phyloP scores from a whole-genome alignment of 2,888 invertebrate genomes.

The Caenorhabditis sp. region DNA sequence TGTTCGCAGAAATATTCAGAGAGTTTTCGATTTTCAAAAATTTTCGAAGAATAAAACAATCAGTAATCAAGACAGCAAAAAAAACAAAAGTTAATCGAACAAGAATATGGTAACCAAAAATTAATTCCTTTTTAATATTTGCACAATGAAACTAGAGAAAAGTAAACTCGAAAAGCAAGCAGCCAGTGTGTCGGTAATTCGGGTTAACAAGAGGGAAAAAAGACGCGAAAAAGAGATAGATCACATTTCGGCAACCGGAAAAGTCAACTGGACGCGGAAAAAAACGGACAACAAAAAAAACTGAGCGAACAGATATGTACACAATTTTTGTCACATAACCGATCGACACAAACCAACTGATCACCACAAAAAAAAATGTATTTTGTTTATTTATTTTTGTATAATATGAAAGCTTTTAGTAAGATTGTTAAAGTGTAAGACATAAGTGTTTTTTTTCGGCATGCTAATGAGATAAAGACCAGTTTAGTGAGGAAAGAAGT shows the following conservation, averaged over 20 bases:
- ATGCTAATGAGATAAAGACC: background rate
- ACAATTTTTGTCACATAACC: conserved; percentile 11
- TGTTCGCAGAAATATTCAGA: no score
- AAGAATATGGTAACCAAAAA: background rate
- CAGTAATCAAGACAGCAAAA: background rate
- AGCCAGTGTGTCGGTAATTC: conserved; percentile 9
- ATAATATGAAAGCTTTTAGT: background rate
- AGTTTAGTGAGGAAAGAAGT: conserved; percentile 4
- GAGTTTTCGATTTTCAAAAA: no score
- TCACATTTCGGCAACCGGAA: conserved; percentile 45
- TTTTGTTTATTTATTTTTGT: background rate
- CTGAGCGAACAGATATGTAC: conserved; percentile 32
- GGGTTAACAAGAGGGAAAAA: conserved; percentile 37
- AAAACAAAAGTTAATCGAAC: background rate
- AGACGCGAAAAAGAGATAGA: conserved; percentile 20
- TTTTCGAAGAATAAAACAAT: no score
- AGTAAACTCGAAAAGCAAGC: background rate
- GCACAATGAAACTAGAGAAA: background rate
- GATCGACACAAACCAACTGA: background rate
- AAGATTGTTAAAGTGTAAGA: background rate
- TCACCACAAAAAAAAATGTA: conserved; percentile 24
- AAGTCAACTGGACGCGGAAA: conserved; percentile 27
- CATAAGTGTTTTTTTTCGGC: background rate
- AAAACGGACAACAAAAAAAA: conserved; percentile 2
- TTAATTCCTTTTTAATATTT: background rate